Percentiles rank a stretch among this genome's conserved stretches.
These are phyloP conservation scores for Sussaba pulchella DNA, from an alignment of 2,888 invertebrate species.

Conservation along the genomic window DNA sequence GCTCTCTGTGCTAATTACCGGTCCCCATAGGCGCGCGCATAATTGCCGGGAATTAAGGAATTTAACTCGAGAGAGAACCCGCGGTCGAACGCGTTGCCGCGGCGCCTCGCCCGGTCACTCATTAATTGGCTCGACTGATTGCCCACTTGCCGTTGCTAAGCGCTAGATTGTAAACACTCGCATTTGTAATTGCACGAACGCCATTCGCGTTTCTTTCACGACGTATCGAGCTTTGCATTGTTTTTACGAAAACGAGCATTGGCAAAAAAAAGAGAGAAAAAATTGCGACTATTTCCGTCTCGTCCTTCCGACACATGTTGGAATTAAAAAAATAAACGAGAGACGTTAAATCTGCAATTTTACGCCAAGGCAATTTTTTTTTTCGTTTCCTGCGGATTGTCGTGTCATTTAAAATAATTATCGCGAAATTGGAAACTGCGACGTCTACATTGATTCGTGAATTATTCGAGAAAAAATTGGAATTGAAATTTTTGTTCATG, in stretches of 20 bases:
- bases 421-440: background rate
- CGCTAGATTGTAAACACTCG: slow-evolving; percentile 81
- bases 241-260: background rate
- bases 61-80: slow-evolving; percentile 66
- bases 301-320: too few relatives aligned
- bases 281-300: too few relatives aligned
- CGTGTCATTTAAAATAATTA: background rate
- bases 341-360: background rate
- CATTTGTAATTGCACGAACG: slow-evolving; percentile 76
- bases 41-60: slow-evolving; percentile 79
- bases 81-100: slow-evolving; percentile 54
- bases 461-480: too few relatives aligned
- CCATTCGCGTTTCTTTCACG: slow-evolving; percentile 55
- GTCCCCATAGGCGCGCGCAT: slow-evolving; percentile 70
- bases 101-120: slow-evolving; percentile 68
- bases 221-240: background rate
- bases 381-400: too few relatives aligned
- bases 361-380: too few relatives aligned
- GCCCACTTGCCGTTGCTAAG: slow-evolving; percentile 74
- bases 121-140: slow-evolving; percentile 79
- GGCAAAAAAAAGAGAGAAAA: too few relatives aligned
- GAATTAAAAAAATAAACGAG: background rate
- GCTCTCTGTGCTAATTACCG: slow-evolving; percentile 63
- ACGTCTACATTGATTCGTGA: background rate
- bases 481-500: background rate